Conservation (phyloP, 1,140 invertebrate genomes). For the Heliconius congener region DNA sequence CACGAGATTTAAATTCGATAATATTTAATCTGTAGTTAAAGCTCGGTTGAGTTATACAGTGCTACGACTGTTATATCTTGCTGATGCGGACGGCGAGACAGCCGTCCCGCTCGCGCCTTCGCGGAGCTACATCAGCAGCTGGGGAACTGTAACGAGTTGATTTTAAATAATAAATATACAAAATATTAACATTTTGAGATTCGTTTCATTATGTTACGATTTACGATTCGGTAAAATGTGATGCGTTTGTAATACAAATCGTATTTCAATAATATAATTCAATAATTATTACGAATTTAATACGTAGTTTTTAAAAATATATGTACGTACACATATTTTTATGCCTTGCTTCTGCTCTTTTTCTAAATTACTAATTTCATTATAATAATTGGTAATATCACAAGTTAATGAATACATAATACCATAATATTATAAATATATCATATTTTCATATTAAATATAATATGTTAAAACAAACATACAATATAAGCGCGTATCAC, state of each 20-base stretch:
- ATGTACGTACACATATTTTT: neutral
- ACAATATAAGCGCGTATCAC: neutral
- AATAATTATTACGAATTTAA: no score
- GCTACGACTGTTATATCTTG: constrained; percentile 65
- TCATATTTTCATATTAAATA: neutral
- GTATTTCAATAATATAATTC: no score
- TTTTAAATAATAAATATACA: neutral
- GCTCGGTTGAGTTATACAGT: constrained; percentile 44
- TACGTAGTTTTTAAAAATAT: neutral
- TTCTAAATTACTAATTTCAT: no score
- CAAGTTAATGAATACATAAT: no score
- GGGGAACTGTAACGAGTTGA: constrained; percentile 54
- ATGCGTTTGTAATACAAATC: no score
- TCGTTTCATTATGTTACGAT: neutral
- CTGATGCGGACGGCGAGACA: constrained; percentile 71
- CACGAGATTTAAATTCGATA: constrained; percentile 28
- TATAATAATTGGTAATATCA: no score
- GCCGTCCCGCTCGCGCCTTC: constrained; percentile 65
- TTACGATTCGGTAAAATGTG: neutral
- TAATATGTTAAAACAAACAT: neutral
- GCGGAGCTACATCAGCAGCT: constrained; percentile 67
- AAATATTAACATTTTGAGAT: neutral
- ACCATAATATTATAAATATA: no score
- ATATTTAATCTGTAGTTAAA: constrained; percentile 40
- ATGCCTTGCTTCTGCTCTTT: no score